phyloP scores from a whole-genome alignment of 2,797 vertebrate genomes.

The Selene dorsalis region DNA sequence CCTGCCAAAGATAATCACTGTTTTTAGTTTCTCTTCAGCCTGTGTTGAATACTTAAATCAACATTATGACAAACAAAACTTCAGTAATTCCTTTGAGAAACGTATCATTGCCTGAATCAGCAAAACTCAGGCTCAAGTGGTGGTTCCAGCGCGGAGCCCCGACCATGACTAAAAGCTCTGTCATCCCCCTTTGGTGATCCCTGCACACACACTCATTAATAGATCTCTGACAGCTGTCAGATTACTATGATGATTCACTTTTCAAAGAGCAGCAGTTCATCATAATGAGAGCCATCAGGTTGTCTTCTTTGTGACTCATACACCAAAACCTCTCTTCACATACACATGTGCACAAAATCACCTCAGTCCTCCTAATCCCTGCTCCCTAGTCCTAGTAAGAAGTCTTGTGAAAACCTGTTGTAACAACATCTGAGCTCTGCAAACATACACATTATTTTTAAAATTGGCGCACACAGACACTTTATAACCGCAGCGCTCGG shows the following conservation, averaged over 20 bases:
- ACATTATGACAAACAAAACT: slow-evolving; percentile 29
- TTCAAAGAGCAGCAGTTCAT: slow-evolving; percentile 48
- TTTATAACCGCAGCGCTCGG: neutral
- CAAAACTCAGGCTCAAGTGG: slow-evolving; percentile 13
- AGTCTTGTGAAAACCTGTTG: slow-evolving; percentile 63
- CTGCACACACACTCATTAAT: slow-evolving; percentile 61
- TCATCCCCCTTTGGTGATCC: slow-evolving; percentile 36
- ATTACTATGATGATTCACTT: slow-evolving; percentile 62
- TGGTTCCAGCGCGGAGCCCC: slow-evolving; percentile 14
- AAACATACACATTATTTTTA: slow-evolving; percentile 14
- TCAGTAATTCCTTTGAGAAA: slow-evolving; percentile 41
- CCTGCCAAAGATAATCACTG: slow-evolving; percentile 51
- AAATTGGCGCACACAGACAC: slow-evolving; percentile 10
- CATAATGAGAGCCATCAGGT: slow-evolving; percentile 59
- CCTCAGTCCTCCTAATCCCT: slow-evolving; percentile 38
- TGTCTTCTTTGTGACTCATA: slow-evolving; percentile 61
- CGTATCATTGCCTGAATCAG: slow-evolving; percentile 36
- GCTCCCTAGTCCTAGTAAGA: slow-evolving; percentile 20
- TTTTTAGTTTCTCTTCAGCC: slow-evolving; percentile 39
- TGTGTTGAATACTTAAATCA: slow-evolving; percentile 36
- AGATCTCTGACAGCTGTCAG: slow-evolving; percentile 65
- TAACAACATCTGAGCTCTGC: slow-evolving; percentile 26
- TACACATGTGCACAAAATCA: slow-evolving; percentile 32
- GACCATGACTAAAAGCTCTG: slow-evolving; percentile 49
- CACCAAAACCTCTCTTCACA: slow-evolving; percentile 14